Percentiles rank a stretch among this genome's conserved stretches.
phyloP scores from a whole-genome alignment of 2,797 vertebrate species.

The Clarias fuscus region DNA sequence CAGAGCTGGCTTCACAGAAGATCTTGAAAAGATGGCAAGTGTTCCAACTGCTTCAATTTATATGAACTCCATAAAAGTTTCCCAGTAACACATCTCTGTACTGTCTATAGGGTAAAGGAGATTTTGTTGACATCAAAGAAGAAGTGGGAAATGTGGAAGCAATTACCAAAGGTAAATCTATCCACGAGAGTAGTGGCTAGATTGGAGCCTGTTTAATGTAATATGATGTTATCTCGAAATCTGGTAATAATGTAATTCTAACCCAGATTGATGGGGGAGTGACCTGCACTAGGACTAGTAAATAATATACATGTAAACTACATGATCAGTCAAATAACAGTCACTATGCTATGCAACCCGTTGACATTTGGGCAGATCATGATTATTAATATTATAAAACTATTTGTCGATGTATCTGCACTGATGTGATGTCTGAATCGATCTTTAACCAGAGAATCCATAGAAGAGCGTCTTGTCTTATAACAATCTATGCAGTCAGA shows the following conservation, averaged over 20 bases:
- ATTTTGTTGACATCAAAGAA: slow-evolving; percentile 92
- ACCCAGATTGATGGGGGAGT: not conserved
- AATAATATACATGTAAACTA: not conserved
- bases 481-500: not conserved
- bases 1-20: slow-evolving; percentile 83
- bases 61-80: not conserved
- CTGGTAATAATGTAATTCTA: not conserved
- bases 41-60: not conserved
- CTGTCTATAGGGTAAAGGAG: slow-evolving; percentile 78
- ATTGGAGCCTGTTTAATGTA: not conserved
- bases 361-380: not conserved
- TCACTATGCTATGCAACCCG: not conserved
- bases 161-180: slow-evolving; percentile 80
- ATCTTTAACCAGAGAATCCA: not conserved
- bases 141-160: slow-evolving; percentile 72
- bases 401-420: not conserved
- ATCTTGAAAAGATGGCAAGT: slow-evolving; percentile 83
- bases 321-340: not conserved
- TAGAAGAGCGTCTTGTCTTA: not conserved
- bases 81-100: slow-evolving; percentile 22
- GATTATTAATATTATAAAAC: not conserved
- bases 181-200: not conserved
- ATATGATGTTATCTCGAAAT: not conserved
- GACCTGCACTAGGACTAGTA: not conserved
- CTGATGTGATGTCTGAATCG: not conserved